Conservation (phyloP, 2,888 invertebrate species). For the Chironomus riparius region DNA sequence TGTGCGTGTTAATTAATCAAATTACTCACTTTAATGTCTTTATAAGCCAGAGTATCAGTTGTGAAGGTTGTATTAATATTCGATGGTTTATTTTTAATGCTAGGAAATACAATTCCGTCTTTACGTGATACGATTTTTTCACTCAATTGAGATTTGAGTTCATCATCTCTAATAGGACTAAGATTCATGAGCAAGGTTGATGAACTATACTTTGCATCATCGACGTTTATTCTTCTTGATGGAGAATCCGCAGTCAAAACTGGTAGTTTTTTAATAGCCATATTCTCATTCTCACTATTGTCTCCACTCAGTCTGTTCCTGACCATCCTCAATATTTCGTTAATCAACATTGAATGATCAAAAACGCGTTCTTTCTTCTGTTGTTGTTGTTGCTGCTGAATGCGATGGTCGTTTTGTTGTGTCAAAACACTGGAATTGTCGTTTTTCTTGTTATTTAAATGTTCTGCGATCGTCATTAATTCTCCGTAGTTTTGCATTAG, state of each 20-base stretch:
- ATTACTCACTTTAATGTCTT: constrained; percentile 69
- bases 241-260: background rate
- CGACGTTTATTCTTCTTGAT: background rate
- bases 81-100: constrained; percentile 81
- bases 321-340: constrained; percentile 2
- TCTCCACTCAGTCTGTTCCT: background rate
- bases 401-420: too few relatives aligned
- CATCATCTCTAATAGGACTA: too few relatives aligned
- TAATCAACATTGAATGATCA: constrained; percentile 2
- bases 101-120: constrained; percentile 81
- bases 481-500: background rate
- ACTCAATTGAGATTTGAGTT: too few relatives aligned
- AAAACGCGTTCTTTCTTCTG: background rate
- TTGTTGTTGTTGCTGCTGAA: background rate
- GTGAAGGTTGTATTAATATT: constrained; percentile 66
- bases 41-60: constrained; percentile 64
- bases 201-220: background rate
- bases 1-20: background rate
- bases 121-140: constrained; percentile 44
- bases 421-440: background rate
- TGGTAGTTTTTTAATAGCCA: background rate
- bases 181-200: background rate
- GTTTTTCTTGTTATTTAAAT: background rate
- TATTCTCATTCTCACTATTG: background rate
- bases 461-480: background rate